Evolutionary conservation across 1,140 invertebrate genomes (phyloP).

Genomic region (Brachionus koreanus): DNA sequence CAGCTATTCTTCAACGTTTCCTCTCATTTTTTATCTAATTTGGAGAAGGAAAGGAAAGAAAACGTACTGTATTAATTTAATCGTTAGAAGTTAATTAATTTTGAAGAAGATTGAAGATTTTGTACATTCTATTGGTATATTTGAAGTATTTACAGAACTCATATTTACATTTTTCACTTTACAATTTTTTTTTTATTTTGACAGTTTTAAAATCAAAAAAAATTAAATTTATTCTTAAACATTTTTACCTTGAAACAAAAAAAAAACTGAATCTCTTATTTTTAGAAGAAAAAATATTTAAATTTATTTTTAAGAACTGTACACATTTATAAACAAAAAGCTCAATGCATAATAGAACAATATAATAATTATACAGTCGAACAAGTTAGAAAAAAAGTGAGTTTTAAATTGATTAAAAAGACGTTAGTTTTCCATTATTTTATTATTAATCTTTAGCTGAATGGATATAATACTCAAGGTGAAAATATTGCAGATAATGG

Average conservation of each 20-base stretch:
- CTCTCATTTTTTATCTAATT: no score
- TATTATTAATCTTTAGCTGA: conserved; percentile 51
- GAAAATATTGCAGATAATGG: conserved; percentile 63
- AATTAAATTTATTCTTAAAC: neutral
- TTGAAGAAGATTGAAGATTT: no score
- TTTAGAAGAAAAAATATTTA: neutral
- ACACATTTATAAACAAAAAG: neutral
- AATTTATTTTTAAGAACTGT: conserved; percentile 8
- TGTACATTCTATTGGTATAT: no score
- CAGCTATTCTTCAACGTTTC: no score
- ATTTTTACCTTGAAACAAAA: no score
- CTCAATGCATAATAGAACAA: conserved; percentile 23
- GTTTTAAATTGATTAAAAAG: neutral
- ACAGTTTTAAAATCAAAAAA: no score
- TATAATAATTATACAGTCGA: neutral
- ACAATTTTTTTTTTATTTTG: no score
- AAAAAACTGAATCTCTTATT: neutral
- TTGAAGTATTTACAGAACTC: no score
- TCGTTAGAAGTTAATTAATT: no score
- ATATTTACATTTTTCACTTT: no score
- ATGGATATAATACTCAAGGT: conserved; percentile 60
- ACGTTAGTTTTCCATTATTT: neutral
- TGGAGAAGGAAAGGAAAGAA: no score
- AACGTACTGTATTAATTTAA: no score
- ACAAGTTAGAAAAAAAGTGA: conserved; percentile 35